Base-by-base conservation (phyloP, 2,797 vertebrate species). In the Pangasius macronema region DNA sequence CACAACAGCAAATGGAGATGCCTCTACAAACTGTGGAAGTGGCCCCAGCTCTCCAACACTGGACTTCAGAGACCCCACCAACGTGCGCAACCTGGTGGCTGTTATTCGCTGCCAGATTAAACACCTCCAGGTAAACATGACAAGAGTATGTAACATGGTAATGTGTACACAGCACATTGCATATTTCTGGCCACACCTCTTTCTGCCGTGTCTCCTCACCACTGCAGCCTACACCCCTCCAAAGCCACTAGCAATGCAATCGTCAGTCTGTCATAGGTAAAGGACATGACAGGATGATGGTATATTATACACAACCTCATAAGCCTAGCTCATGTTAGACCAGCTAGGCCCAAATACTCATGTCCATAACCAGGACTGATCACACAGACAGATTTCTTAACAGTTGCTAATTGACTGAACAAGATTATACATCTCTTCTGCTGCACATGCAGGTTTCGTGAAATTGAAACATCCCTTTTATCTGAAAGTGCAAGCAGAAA, bases 81-180 rank as follows among this genome's bases (percentile, higher is more conserved):
- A 95, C 5, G 94, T 97, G 16, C 91, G 95, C 80, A 96, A 95
- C 93, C 93, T 97, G 91, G 95, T 96, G 20, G 95, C 94, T 0
- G 94, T 97, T 87, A 95, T 97, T 84, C 95, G 96, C n/a, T 95
- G 95, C 90, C 97, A 97, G 93, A 95, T 97, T 86, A 96, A 96
- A 93, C 96, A 97, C 88, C 95, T 97, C 39, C 95, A 96, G 95
- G 95, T 96, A 94, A 90, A 92, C 49, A 30, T 53, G 18, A 16
- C 46, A 65, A 30, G 24, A 13, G 20, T n/a, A 39, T 82, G 39
- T 33, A 6, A 24, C 10, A 18, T 14, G 14, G n/a, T 51, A 83
- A 30, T 3, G 5, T 51, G 16, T 30, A 22, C 39, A 65, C 16
- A 27, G 22, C 59, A 20, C 13, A 49, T 20, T 65, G 24, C 8